phyloP scores from a whole-genome alignment of 2,113 vertebrate species.

The Epinephelus fuscoguttatus region DNA sequence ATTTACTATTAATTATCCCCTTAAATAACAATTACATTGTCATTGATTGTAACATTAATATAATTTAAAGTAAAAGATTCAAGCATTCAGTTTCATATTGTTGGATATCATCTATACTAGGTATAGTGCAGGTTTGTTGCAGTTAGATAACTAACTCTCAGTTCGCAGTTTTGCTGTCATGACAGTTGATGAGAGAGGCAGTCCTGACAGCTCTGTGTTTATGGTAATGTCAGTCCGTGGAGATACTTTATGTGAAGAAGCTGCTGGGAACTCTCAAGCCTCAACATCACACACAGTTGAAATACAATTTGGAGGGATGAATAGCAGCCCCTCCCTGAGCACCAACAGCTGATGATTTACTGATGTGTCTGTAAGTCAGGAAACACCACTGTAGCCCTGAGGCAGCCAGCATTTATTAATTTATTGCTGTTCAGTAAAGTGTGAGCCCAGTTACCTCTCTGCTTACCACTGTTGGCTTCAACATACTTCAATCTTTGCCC shows the following conservation, averaged over 20 bases:
- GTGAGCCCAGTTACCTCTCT: no score
- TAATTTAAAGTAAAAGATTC: no score
- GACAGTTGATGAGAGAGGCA: not conserved
- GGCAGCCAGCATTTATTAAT: not conserved
- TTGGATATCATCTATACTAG: no score
- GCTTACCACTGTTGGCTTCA: not conserved
- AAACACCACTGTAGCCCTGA: not conserved
- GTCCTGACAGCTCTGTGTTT: constrained; percentile 2
- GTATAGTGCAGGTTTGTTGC: no score
- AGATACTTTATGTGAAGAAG: constrained; percentile 3
- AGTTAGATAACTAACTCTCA: no score
- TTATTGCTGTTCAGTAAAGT: not conserved
- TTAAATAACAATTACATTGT: no score
- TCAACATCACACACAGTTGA: not conserved
- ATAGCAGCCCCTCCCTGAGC: not conserved
- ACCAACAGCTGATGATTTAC: constrained; percentile 2
- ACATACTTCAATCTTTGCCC: not conserved
- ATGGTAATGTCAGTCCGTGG: not conserved
- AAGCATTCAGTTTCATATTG: no score
- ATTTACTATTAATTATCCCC: no score
- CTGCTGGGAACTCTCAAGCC: constrained; percentile 2
- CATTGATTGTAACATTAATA: no score
- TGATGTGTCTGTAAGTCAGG: not conserved
- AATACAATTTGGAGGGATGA: not conserved
- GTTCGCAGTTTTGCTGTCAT: not conserved